phyloP scores from a whole-genome alignment of 2,888 invertebrate genomes.

The Xylota sylvarum region DNA sequence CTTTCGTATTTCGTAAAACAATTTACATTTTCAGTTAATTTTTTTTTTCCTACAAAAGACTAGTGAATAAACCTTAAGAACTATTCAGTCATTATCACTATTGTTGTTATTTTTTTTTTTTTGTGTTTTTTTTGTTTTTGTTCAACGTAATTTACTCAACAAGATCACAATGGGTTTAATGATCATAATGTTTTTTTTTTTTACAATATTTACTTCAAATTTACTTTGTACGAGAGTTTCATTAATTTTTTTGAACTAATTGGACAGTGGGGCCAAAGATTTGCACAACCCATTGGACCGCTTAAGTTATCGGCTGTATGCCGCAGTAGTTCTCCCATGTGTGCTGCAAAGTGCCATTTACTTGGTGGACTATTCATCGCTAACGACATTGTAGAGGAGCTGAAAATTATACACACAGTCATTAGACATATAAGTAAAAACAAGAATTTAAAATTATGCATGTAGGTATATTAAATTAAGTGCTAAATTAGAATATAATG shows the following conservation, averaged over 20 bases:
- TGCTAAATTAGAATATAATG: neutral
- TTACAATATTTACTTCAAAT: slow-evolving; percentile 70
- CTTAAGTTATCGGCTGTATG: slow-evolving; percentile 83
- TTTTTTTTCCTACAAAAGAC: slow-evolving; percentile 62
- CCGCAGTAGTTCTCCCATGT: slow-evolving; percentile 84
- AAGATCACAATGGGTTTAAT: slow-evolving; percentile 39
- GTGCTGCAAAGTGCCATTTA: slow-evolving; percentile 85
- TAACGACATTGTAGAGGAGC: slow-evolving; percentile 85
- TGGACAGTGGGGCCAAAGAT: slow-evolving; percentile 84
- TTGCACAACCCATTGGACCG: slow-evolving; percentile 84
- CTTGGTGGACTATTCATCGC: slow-evolving; percentile 84
- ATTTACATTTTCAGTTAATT: neutral
- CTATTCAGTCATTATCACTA: slow-evolving; percentile 74
- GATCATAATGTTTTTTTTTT: neutral
- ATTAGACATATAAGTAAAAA: slow-evolving; percentile 21
- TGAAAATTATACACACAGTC: slow-evolving; percentile 78
- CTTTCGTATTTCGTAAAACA: slow-evolving; percentile 14
- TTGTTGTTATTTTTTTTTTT: slow-evolving; percentile 5
- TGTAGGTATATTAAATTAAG: neutral
- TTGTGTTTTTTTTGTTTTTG: slow-evolving; percentile 4
- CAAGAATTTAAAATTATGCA: neutral
- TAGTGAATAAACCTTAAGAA: slow-evolving; percentile 69
- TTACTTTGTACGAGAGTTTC: slow-evolving; percentile 84
- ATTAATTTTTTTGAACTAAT: slow-evolving; percentile 85
- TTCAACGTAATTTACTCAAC: slow-evolving; percentile 34